These are phyloP conservation scores for Ommatoiulus sabulosus DNA, from an alignment of 2,888 invertebrate genomes.

Conservation along the genomic window DNA sequence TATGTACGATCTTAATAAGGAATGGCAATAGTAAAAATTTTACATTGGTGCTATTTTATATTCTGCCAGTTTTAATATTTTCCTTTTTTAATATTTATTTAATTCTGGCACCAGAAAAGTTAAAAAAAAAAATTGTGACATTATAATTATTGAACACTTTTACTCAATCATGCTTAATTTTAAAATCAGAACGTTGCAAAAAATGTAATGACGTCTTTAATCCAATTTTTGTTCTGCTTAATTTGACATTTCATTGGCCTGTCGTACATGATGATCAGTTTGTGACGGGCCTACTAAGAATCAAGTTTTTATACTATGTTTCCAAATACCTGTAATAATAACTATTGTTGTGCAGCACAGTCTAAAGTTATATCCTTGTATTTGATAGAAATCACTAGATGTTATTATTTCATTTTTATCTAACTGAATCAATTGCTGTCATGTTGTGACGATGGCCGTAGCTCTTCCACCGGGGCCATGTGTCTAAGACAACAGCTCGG, in stretches of 20 bases:
- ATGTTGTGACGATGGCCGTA: conserved; percentile 28
- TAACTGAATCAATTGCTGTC: conserved; percentile 12
- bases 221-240: not conserved
- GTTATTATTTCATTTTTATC: conserved; percentile 20
- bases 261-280: not conserved
- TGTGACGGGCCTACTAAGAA: not conserved
- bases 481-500: not conserved
- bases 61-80: not conserved
- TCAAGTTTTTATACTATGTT: not conserved
- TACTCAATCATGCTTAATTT: not conserved
- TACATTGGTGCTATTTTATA: not conserved
- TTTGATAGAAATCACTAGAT: conserved; percentile 28
- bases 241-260: not conserved
- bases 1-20: not conserved
- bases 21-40: conserved; percentile 9
- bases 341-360: conserved; percentile 28
- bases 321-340: conserved; percentile 24
- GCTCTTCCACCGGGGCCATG: not conserved
- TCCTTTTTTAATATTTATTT: not conserved
- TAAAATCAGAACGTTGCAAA: not conserved
- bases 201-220: not conserved
- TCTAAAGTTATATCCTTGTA: conserved; percentile 34
- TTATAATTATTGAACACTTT: not conserved
- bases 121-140: not conserved
- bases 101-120: not conserved